Percentiles rank a stretch among this genome's conserved stretches.
These are phyloP conservation scores for Cydia splendana DNA, from an alignment of 1,140 invertebrate genomes.

Conservation along the genomic window DNA sequence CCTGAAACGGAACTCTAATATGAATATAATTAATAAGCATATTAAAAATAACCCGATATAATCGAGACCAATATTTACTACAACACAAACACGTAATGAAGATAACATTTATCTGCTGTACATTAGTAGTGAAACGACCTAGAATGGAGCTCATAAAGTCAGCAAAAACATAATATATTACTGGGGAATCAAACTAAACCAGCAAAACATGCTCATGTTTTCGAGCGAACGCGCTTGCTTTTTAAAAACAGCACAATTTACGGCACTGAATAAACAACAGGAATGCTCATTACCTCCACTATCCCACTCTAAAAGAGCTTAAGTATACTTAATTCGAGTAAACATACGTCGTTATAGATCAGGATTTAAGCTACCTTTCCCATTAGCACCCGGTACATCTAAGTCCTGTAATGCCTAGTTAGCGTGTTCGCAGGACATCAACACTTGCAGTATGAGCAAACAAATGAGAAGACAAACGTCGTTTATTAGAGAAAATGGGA, in stretches of 20 bases:
- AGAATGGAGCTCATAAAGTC: too few relatives aligned
- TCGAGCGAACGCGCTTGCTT: not conserved
- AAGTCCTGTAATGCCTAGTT: constrained; percentile 14
- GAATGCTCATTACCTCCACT: constrained; percentile 5
- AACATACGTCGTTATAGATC: not conserved
- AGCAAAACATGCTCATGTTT: not conserved
- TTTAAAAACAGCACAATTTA: constrained; percentile 1
- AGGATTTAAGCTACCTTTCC: not conserved
- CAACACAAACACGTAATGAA: too few relatives aligned
- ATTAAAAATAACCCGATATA: too few relatives aligned
- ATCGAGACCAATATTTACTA: too few relatives aligned
- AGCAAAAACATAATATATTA: not conserved
- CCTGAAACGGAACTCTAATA: too few relatives aligned
- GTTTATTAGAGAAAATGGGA: constrained; percentile 4
- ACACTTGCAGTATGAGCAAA: constrained; percentile 1
- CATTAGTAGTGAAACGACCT: too few relatives aligned
- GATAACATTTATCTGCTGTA: too few relatives aligned
- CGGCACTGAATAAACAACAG: constrained; percentile 1
- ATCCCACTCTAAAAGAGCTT: not conserved
- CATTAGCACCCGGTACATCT: constrained; percentile 22
- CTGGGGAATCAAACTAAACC: not conserved
- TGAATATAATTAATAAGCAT: too few relatives aligned
- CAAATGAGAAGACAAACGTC: not conserved
- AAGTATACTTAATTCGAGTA: not conserved
- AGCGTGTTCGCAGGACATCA: constrained; percentile 5